phyloP scores from a whole-genome alignment of 2,113 vertebrate genomes.

The Ranitomeya imitator region DNA sequence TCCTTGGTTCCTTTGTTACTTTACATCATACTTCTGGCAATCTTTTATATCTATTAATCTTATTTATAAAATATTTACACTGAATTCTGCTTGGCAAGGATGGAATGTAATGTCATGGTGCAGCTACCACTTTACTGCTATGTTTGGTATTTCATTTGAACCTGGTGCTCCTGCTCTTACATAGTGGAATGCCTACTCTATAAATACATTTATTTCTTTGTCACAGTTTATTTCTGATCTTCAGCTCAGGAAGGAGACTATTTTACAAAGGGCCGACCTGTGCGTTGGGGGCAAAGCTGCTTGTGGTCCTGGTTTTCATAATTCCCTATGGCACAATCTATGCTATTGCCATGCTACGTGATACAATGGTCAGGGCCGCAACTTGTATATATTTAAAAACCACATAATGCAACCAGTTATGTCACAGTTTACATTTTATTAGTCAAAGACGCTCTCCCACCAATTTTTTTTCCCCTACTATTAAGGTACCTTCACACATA shows the following conservation, averaged over 20 bases:
- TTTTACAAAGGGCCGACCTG: background rate
- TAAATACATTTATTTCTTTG: background rate
- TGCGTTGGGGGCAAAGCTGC: background rate
- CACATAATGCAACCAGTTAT: background rate
- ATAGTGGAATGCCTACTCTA: background rate
- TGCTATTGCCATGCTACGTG: background rate
- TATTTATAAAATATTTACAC: conserved; percentile 52
- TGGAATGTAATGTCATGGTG: conserved; percentile 15
- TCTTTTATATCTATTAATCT: conserved; percentile 40
- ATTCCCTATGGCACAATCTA: background rate
- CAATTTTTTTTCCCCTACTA: no score
- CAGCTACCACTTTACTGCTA: conserved; percentile 24
- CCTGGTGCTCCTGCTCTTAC: background rate
- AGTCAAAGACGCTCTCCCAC: no score
- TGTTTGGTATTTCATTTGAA: conserved; percentile 43
- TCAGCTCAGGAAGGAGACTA: background rate
- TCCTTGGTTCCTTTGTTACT: conserved; percentile 16
- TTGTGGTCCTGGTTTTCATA: background rate
- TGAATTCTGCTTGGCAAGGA: background rate
- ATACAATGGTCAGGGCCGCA: no score
- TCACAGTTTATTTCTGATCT: conserved; percentile 1
- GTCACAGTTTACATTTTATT: no score
- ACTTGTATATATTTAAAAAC: background rate
- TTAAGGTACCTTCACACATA: no score
- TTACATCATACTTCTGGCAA: conserved; percentile 27